A percentile compares a stretch with the other conserved stretches of the same genome.
Conservation (phyloP, 2,797 vertebrate species). For the Spinibarbus caldwelli region DNA sequence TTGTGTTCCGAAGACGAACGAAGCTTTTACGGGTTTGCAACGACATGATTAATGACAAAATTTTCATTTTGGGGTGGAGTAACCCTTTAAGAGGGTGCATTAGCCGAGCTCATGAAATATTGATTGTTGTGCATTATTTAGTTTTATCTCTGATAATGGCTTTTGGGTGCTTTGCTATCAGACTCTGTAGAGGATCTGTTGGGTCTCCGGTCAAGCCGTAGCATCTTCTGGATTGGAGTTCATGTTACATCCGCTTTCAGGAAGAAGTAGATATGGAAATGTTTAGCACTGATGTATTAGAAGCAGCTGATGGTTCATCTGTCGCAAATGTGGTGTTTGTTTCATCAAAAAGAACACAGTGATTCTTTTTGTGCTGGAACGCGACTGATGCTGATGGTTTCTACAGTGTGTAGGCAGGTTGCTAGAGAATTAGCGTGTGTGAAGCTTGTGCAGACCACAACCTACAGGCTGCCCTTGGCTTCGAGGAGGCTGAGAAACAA, state of each 20-base stretch:
- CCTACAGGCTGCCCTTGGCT: slow-evolving; percentile 45
- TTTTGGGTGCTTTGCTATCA: slow-evolving; percentile 50
- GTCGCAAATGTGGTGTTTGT: neutral
- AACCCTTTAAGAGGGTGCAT: slow-evolving; percentile 58
- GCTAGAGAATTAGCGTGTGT: slow-evolving; percentile 23
- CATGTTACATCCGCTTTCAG: slow-evolving; percentile 49
- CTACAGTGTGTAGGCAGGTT: slow-evolving; percentile 25
- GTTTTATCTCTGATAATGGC: slow-evolving; percentile 57
- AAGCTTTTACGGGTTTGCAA: too few relatives aligned
- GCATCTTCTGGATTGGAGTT: slow-evolving; percentile 37
- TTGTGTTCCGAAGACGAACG: too few relatives aligned
- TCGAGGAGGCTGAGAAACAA: slow-evolving; percentile 42
- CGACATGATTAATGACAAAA: too few relatives aligned
- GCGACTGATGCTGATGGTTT: neutral
- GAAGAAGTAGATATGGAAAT: neutral
- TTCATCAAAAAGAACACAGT: neutral
- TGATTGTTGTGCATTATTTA: slow-evolving; percentile 54
- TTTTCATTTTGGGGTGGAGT: too few relatives aligned
- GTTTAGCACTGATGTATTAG: slow-evolving; percentile 21
- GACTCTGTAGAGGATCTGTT: slow-evolving; percentile 28
- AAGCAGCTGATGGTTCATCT: neutral
- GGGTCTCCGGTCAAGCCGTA: neutral
- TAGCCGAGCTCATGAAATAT: slow-evolving; percentile 59
- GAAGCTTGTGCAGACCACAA: slow-evolving; percentile 35
- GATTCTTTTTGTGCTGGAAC: slow-evolving; percentile 13